Conservation (phyloP, 2,113 vertebrate genomes). For the Struthidea cinerea region DNA sequence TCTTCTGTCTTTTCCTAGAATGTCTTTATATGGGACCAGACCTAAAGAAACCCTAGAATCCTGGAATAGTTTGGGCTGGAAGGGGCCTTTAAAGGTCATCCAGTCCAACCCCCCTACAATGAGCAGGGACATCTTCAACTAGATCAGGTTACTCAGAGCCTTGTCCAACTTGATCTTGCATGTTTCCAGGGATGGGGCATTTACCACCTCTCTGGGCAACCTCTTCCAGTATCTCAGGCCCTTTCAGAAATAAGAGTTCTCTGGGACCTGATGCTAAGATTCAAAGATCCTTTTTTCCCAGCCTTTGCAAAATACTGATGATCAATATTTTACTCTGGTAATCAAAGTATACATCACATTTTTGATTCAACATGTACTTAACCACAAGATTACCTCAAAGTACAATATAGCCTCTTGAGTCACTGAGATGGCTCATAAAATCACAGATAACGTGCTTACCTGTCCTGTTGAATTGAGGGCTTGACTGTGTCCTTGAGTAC, state of each 20-base stretch:
- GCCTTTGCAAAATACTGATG: neutral
- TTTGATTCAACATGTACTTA: neutral
- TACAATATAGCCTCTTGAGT: neutral
- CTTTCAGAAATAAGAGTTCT: neutral
- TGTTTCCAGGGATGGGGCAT: neutral
- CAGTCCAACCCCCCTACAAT: neutral
- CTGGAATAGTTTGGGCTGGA: neutral
- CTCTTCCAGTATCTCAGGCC: neutral
- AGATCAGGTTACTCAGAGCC: neutral
- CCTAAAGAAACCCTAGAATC: neutral
- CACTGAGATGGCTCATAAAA: neutral
- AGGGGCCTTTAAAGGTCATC: too few relatives aligned
- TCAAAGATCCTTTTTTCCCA: neutral
- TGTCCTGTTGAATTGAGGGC: neutral
- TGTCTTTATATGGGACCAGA: neutral
- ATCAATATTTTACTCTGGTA: neutral
- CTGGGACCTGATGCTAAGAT: neutral
- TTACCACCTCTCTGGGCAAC: neutral
- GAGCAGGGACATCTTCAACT: neutral
- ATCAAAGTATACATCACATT: fast-evolving
- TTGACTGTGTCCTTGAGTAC: neutral
- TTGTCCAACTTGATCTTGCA: neutral
- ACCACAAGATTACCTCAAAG: neutral
- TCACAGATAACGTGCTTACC: neutral
- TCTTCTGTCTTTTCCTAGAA: neutral